A percentile compares a stretch with the other conserved stretches of the same genome.
Evolutionary conservation across 1,140 invertebrate species (phyloP).

Genomic region (Macrobrachium nipponense): DNA sequence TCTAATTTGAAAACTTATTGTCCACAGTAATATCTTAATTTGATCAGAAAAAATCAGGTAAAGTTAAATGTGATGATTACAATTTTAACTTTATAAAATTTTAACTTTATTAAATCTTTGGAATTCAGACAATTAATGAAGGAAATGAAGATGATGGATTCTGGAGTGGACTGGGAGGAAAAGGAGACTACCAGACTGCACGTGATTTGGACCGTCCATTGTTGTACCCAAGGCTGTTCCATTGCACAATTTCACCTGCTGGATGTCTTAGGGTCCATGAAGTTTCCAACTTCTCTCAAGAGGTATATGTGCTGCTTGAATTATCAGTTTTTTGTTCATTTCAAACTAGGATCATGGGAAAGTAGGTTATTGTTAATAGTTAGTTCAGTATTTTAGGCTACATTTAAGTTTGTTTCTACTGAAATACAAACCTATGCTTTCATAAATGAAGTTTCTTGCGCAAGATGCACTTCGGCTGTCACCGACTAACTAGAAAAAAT

Average conservation of each 20-base stretch:
- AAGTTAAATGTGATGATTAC: not conserved
- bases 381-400: not conserved
- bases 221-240: slow-evolving; percentile 64
- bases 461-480: too few species aligned
- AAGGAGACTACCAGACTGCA: slow-evolving; percentile 62
- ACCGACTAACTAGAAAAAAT: too few species aligned
- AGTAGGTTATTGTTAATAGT: not conserved
- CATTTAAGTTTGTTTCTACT: too few species aligned
- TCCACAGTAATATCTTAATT: too few species aligned
- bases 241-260: slow-evolving; percentile 63
- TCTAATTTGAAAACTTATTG: too few species aligned
- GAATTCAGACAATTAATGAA: slow-evolving; percentile 73
- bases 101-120: not conserved
- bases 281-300: slow-evolving; percentile 67
- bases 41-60: too few species aligned
- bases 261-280: slow-evolving; percentile 68
- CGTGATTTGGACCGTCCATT: slow-evolving; percentile 62
- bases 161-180: slow-evolving; percentile 79
- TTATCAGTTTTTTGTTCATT: not conserved
- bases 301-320: slow-evolving; percentile 64
- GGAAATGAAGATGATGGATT: slow-evolving; percentile 81
- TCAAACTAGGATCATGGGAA: too few species aligned
- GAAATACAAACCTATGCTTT: too few species aligned
- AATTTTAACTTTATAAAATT: not conserved
- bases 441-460: too few species aligned